Base-by-base conservation (phyloP, 2,888 invertebrate genomes). In the Diarsia mendica region DNA sequence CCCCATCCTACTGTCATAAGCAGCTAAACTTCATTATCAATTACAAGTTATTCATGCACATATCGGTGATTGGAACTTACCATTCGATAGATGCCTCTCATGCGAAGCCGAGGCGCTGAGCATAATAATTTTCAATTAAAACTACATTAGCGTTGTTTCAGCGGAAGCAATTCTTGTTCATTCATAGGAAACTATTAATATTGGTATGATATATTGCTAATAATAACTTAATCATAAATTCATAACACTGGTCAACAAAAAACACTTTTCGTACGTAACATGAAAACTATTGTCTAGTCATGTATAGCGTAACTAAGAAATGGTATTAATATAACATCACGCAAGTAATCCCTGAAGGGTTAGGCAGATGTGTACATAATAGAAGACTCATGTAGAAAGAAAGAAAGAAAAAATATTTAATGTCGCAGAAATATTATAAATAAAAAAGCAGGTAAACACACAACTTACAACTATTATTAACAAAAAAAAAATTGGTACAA, bases 31-130 rank as follows among this genome's bases (percentile, higher is more conserved):
- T 86, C 87, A 88, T 87, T 88, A 86, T 86, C 83, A 77, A 88
- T 88, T 84, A 84, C 77, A 87, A 86, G 84, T 85, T 87, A 87
- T 87, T 86, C 88, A 88, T 80, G 83, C 71, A 80, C 76, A 88
- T 87, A 85, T 88, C 82, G 78, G 77, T 79, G 80, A 85, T 88
- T 77, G 82, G 85, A 83, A 88, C 87, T 88, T 84, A 77, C 82
- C 83, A 88, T 88, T 88, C 82, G 79, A 87, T 70, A 77, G 79
- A 79, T 80, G 78, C 80, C 72, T 74, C 82, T 75, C 79, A 84
- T 84, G 79, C 82, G 79, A 87, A 87, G 66, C 51, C 74, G 75
- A 80, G 69, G 80, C 84, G 78, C 84, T 53, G 68, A 80, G 82
- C 77, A 86, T 82, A 88, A 82, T 84, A 82, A 86, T 86, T 84